Evolutionary conservation across 2,797 vertebrate genomes (phyloP), one percentile per base, ranked within the genome.

Genomic region (Hippopotamyrus pictus): DNA sequence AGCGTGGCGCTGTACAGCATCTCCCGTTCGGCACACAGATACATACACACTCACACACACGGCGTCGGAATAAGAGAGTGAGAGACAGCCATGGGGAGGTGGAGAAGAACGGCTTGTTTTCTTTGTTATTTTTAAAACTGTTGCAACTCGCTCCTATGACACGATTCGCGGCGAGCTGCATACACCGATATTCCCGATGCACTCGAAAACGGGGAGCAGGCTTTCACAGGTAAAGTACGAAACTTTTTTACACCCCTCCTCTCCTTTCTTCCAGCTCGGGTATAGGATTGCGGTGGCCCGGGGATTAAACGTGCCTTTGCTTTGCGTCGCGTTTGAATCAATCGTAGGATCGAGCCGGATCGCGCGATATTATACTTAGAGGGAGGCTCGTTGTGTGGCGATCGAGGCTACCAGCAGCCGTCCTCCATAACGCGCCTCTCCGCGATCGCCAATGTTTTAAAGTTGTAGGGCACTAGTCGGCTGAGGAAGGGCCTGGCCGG

Each of bases 111-210:
- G 92, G 94, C 94, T 93, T 93, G 93, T 93, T 94, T 91, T 94
- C 96, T 97, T 96, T 96, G 96, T 96, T 95, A 95, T 96, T 96
- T 94, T 90, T 95, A 95, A 96, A 96, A 96, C 92, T 96, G 93
- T 86, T 91, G 91, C 94, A 91, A n/a, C 92, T 94, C 93, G 93
- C 91, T 92, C 91, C 94, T 90, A 96, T 96, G 96, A 94, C 94
- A 93, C 92, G 84, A 93, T 92, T 89, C 87, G 86, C 92, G 88
- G 92, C 33, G 92, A 92, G 91, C 90, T 48, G 95, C 89, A 91
- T 92, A 90, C 92, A 89, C 92, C 93, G 94, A 88, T 90, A 90
- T 89, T 91, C 90, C 94, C 93, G 95, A 94, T 94, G 95, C 95
- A 91, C 93, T 57, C 93, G 91, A 89, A 92, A 93, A 94, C 94